phyloP scores from a whole-genome alignment of 2,888 invertebrate genomes.

The Xylophagus ater region DNA sequence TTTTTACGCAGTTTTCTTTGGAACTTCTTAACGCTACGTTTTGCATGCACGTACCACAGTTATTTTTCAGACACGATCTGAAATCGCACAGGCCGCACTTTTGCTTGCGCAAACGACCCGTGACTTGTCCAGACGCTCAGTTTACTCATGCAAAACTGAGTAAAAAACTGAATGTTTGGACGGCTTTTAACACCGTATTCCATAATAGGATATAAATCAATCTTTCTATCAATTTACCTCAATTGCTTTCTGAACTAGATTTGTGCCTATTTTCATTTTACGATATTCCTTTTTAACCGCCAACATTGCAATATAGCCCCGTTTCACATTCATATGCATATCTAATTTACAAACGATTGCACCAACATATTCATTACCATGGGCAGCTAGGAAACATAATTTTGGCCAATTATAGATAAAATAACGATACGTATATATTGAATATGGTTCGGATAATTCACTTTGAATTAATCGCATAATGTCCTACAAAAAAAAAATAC shows the following conservation, averaged over 20 bases:
- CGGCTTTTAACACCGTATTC: too few species aligned
- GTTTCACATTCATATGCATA: slow-evolving; percentile 78
- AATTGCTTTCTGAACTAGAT: slow-evolving; percentile 67
- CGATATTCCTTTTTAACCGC: slow-evolving; percentile 94
- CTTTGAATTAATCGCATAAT: slow-evolving; percentile 98
- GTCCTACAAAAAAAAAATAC: slow-evolving; percentile 40
- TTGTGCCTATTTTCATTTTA: slow-evolving; percentile 85
- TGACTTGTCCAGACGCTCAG: too few species aligned
- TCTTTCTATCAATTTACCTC: slow-evolving; percentile 40
- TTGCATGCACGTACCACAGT: too few species aligned
- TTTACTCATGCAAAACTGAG: too few species aligned
- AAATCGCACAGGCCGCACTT: too few species aligned
- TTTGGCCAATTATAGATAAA: slow-evolving; percentile 99
- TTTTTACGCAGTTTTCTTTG: too few species aligned
- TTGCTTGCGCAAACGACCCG: too few species aligned
- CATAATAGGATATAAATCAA: too few species aligned
- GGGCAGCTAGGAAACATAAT: slow-evolving; percentile 91
- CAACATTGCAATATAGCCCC: slow-evolving; percentile 99
- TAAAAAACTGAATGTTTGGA: too few species aligned
- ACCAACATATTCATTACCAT: slow-evolving; percentile 80
- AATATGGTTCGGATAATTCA: slow-evolving; percentile 98
- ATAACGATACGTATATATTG: slow-evolving; percentile 99
- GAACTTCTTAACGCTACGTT: too few species aligned
- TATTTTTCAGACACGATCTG: too few species aligned
- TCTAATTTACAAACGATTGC: slow-evolving; percentile 99